Conservation (phyloP, 2,888 invertebrate genomes). For the Drosophila pseudotakahashii region DNA sequence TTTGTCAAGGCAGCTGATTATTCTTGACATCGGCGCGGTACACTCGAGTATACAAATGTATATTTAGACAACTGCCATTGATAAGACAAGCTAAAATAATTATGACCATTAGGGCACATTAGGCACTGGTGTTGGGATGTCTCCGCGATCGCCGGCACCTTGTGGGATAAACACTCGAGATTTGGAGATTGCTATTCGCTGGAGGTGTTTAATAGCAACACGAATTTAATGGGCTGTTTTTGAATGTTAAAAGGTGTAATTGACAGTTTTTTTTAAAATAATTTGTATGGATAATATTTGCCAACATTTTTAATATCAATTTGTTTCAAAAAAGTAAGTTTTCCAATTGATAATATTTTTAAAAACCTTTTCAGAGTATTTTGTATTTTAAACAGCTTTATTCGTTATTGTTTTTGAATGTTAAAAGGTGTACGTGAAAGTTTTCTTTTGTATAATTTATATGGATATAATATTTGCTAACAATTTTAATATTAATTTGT, state of each 20-base stretch:
- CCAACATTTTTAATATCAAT: no score
- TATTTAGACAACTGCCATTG: conserved; percentile 62
- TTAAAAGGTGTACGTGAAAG: no score
- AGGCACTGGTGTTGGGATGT: conserved; percentile 51
- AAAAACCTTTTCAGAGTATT: no score
- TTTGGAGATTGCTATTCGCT: not conserved
- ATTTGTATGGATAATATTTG: no score
- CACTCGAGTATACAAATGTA: conserved; percentile 52
- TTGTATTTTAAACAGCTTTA: no score
- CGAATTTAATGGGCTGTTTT: conserved; percentile 3
- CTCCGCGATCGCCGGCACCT: conserved; percentile 25
- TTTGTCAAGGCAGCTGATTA: conserved; percentile 56
- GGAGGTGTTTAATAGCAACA: conserved; percentile 9
- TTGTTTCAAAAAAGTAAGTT: no score
- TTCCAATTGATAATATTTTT: no score
- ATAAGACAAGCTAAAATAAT: conserved; percentile 77
- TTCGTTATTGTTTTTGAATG: no score
- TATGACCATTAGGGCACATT: conserved; percentile 71
- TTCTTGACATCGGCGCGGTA: conserved; percentile 50
- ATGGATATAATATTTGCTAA: no score
- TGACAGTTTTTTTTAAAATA: no score
- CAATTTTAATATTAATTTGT: no score
- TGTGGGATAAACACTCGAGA: conserved; percentile 22
- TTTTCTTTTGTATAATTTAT: no score
- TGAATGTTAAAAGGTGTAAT: not conserved